Base-by-base conservation (phyloP, 2,113 vertebrate species). In the Corythornis cristatus region DNA sequence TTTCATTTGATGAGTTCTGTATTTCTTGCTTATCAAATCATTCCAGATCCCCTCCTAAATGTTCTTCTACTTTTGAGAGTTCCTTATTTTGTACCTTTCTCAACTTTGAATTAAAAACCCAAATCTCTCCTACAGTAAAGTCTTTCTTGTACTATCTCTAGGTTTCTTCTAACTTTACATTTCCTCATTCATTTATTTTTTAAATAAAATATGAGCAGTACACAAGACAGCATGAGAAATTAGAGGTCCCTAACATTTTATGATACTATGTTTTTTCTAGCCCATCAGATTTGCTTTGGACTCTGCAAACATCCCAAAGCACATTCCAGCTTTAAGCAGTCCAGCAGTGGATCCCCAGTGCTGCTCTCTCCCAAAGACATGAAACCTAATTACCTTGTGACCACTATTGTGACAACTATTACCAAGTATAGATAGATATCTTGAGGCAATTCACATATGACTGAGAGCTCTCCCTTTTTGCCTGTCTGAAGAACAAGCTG, bases 1-100 rank as follows among this genome's bases (percentile, higher is more conserved):
- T 81, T 93, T 87, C 56, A 37, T 91, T 94, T 89, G 67, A 92
- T 35, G 60, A 57, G 18, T 74, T 92, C 31, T 43, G 11, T 62
- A 50, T 53, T 53, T 89, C 67, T 87, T 64, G 8, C 31, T 58
- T 66, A 65, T 56, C 74, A 73, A 46, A 25, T 71, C 2, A 20
- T 80, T 74, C 16, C 6, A 50, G 57, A 71, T 88, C 22, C 72
- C 33, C 26, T 71, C 45, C 42, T 43, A 89, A 87, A 66, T 10
- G 68, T 43, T 92, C 19, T 18, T 66, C 7, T 72, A 19, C 22
- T 53, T 67, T 82, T 60, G 5, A 71, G 20, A 92, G 15, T 35
- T 90, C 26, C 11, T 67, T 6, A 75, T 83, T 88, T 83, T 54
- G 12, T 18, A 86, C 33, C n/a, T 65, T 92, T 33, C 3, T 9